phyloP scores from a whole-genome alignment of 2,113 vertebrate genomes.

The Hipposideros armiger region DNA sequence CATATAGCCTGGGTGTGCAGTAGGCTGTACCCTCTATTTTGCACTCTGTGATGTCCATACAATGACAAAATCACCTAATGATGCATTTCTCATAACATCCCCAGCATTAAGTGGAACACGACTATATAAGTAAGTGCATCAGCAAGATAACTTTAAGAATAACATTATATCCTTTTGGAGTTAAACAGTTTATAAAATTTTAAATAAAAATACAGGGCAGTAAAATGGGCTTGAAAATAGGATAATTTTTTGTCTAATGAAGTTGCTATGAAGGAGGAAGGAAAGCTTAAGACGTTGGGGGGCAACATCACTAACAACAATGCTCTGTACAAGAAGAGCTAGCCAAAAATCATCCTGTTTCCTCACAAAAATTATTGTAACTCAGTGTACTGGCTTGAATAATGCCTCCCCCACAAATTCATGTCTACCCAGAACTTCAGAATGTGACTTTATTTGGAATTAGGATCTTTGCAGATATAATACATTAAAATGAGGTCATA shows the following conservation, averaged over 20 bases:
- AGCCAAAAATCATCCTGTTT: neutral
- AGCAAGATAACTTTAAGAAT: neutral
- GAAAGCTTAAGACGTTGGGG: neutral
- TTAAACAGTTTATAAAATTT: conserved; percentile 1
- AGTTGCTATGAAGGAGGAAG: neutral
- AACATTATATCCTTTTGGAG: neutral
- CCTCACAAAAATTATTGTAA: neutral
- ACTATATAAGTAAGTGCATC: neutral
- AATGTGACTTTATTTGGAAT: neutral
- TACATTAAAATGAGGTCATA: neutral
- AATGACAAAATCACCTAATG: neutral
- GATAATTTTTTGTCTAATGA: neutral
- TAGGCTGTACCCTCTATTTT: neutral
- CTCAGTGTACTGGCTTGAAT: neutral
- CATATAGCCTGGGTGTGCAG: neutral
- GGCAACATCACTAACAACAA: neutral
- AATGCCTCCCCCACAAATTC: neutral
- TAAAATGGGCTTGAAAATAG: conserved; percentile 13
- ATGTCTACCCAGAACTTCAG: neutral
- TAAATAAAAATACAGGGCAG: neutral
- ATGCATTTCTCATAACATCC: neutral
- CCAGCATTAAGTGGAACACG: neutral
- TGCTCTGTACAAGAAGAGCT: neutral
- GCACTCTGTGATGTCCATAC: neutral
- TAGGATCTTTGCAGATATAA: neutral